Conservation (phyloP, 2,113 vertebrate species). For the Tympanuchus pallidicinctus region DNA sequence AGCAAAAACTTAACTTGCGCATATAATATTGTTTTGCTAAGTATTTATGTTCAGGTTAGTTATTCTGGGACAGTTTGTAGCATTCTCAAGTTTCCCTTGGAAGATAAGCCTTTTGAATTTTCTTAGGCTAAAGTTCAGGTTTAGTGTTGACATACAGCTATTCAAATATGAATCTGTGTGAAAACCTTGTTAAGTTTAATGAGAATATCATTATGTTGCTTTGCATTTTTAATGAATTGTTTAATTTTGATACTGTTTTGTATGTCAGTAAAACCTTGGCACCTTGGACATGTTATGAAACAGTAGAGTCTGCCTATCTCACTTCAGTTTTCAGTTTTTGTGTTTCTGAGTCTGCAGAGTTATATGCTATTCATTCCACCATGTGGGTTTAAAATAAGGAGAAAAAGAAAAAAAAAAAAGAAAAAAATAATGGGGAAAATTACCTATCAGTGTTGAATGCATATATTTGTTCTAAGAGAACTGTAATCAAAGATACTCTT, state of each 20-base stretch:
- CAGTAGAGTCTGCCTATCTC: neutral
- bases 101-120: neutral
- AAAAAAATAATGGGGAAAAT: neutral
- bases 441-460: neutral
- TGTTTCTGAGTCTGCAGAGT: neutral
- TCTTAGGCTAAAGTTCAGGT: neutral
- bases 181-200: neutral
- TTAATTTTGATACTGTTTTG: neutral
- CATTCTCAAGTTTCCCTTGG: neutral
- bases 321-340: neutral
- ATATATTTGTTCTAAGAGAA: neutral
- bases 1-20: rapidly evolving
- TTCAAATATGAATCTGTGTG: neutral
- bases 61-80: neutral
- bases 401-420: neutral
- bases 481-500: neutral
- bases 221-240: neutral
- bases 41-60: neutral
- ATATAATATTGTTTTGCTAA: rapidly evolving
- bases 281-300: neutral
- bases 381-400: neutral
- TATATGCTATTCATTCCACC: neutral
- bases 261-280: neutral
- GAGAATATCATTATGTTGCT: neutral
- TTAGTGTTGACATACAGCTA: neutral